phyloP scores from a whole-genome alignment of 1,140 invertebrate species.

The Linepithema humile region DNA sequence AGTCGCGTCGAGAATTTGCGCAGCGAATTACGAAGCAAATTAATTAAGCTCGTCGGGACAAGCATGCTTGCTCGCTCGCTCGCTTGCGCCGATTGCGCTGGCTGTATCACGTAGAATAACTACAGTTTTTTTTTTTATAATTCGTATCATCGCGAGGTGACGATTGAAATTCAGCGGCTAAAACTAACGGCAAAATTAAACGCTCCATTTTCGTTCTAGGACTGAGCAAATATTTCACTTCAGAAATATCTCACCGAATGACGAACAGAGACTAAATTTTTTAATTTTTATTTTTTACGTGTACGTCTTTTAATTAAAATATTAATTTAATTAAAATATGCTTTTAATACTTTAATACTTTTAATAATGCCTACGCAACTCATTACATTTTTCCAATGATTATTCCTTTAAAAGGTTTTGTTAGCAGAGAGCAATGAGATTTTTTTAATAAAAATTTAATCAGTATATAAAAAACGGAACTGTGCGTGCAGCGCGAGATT shows the following conservation, averaged over 20 bases:
- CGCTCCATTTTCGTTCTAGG: not conserved
- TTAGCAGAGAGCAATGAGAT: not conserved
- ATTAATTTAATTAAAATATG: not conserved
- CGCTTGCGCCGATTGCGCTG: not conserved
- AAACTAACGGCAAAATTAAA: slow-evolving; percentile 12
- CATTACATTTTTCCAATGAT: not conserved
- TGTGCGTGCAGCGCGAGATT: not conserved
- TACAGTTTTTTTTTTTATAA: slow-evolving; percentile 14
- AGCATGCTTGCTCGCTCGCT: not conserved
- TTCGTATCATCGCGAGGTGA: not conserved
- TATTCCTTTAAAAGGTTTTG: not conserved
- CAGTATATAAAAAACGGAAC: not conserved
- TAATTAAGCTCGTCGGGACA: slow-evolving; percentile 20
- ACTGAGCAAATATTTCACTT: no score
- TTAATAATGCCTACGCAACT: no score
- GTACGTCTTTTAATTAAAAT: not conserved
- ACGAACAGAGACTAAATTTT: no score
- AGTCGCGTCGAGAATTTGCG: not conserved
- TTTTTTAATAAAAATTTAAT: slow-evolving; percentile 39
- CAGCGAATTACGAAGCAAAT: not conserved
- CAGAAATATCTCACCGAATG: slow-evolving; percentile 14
- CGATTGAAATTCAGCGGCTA: not conserved
- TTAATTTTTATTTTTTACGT: no score
- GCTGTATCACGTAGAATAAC: not conserved
- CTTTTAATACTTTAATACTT: not conserved